Percentiles rank a stretch among this genome's conserved stretches.
Conservation (phyloP, 2,113 vertebrate species). For the Pachycephala philippinensis region DNA sequence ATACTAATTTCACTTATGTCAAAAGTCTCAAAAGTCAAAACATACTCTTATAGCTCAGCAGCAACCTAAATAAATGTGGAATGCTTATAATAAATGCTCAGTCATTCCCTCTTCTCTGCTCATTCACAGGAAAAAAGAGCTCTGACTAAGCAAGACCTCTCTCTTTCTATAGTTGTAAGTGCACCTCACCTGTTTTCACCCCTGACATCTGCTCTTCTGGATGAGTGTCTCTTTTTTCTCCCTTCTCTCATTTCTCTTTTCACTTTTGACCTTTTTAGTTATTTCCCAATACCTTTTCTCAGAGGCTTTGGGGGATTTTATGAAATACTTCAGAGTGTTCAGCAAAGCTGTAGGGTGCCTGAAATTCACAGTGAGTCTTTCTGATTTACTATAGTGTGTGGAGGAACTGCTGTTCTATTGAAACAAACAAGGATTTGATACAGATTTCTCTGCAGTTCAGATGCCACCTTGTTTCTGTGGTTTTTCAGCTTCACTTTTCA, state of each 20-base stretch:
- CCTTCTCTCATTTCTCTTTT: not conserved
- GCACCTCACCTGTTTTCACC: not conserved
- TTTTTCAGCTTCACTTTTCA: not conserved
- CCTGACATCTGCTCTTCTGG: not conserved
- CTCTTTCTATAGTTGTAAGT: not conserved
- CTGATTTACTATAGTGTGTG: not conserved
- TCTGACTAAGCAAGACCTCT: not conserved
- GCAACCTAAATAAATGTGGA: not conserved
- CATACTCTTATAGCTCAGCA: not conserved
- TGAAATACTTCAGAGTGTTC: not conserved
- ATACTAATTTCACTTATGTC: not conserved
- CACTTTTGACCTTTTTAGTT: not conserved
- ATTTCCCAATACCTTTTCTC: not conserved
- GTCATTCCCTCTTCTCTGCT: not conserved
- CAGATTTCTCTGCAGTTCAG: not conserved
- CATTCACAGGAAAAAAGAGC: not conserved
- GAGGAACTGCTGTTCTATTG: not conserved
- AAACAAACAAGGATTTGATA: not conserved
- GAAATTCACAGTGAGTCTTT: not conserved
- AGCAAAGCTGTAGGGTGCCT: not conserved
- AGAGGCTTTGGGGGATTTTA: not conserved
- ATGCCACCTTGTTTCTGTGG: not conserved
- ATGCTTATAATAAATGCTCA: too few species aligned
- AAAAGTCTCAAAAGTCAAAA: not conserved
- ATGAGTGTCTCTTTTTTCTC: rapidly evolving